Evolutionary conservation across 2,797 vertebrate genomes (phyloP).

Genomic region (Crocodylus rhombifer): DNA sequence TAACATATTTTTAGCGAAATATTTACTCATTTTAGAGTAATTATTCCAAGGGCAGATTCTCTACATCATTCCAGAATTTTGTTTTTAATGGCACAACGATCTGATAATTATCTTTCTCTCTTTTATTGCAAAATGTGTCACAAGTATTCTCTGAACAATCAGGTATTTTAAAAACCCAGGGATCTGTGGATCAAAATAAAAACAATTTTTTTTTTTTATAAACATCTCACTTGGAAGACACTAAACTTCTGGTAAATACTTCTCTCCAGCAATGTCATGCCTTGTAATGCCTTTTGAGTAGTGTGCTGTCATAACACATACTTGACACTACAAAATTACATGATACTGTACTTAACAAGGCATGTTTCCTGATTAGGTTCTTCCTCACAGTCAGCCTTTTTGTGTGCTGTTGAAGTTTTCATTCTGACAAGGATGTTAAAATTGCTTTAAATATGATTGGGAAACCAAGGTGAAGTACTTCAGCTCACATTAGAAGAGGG

Average conservation of each 20-base stretch:
- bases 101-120: fast-evolving
- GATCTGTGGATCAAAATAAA: background rate
- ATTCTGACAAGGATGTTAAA: background rate
- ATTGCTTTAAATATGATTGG: background rate
- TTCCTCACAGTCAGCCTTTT: background rate
- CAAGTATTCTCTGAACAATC: background rate
- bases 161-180: background rate
- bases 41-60: background rate
- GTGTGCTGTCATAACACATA: background rate
- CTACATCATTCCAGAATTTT: background rate
- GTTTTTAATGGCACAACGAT: background rate
- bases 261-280: background rate
- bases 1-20: background rate
- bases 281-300: background rate
- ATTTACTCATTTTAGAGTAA: background rate
- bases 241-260: background rate
- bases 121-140: background rate
- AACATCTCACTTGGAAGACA: background rate
- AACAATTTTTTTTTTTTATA: background rate
- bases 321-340: background rate
- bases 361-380: background rate
- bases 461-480: conserved; percentile 8
- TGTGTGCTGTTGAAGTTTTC: background rate
- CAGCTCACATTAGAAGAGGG: conserved; percentile 1
- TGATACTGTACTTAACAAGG: background rate